Base-by-base conservation (phyloP, 1,140 invertebrate genomes). In the Drosophila navojoa region DNA sequence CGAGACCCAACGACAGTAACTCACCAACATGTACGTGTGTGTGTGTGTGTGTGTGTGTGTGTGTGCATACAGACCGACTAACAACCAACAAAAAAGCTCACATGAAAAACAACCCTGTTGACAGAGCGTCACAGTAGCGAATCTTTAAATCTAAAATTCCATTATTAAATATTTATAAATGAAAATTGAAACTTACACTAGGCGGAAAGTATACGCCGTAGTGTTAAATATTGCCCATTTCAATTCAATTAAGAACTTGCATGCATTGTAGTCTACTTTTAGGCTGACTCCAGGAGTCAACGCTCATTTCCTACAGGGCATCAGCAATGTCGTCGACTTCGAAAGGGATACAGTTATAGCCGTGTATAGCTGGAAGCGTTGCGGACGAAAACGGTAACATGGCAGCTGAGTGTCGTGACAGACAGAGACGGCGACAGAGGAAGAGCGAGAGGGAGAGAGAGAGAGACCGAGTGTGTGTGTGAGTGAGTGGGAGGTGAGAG, bases 331-430 rank as follows among this genome's bases (percentile, higher is more conserved):
- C 77, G 73, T 44, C 78, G 62, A 63, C 77, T 77, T 63, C 74
- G 71, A 76, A 81, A 86, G 78, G 81, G 81, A 86, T 86, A 86
- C 78, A 86, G 75, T 86, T 86, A 79, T 86, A 78, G 70, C 80
- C 74, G 77, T 85, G 63, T 66, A 82, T 75, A 57, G 73, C 69
- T 72, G 73, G 44, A 63, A 57, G 81, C 68, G 58, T 54, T 63
- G 59, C 69, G 47, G 49, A 71, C 61, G 71, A 76, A 61, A 75
- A 67, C 79, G 73, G 67, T 50, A 84, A 79, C 77, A 85, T 79
- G 81, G 77, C 73, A 70, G 49, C 77, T 77, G 76, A 79, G 72
- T 72, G 71, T 64, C 68, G 63, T 62, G 55, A 58, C 58, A 44
- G 19, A 15, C 42, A 44, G n/a, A 45, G 42, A 15, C 7, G 42